Percentiles rank a stretch among this genome's conserved stretches.
phyloP scores from a whole-genome alignment of 2,113 vertebrate genomes.

The Saccopteryx leptura region DNA sequence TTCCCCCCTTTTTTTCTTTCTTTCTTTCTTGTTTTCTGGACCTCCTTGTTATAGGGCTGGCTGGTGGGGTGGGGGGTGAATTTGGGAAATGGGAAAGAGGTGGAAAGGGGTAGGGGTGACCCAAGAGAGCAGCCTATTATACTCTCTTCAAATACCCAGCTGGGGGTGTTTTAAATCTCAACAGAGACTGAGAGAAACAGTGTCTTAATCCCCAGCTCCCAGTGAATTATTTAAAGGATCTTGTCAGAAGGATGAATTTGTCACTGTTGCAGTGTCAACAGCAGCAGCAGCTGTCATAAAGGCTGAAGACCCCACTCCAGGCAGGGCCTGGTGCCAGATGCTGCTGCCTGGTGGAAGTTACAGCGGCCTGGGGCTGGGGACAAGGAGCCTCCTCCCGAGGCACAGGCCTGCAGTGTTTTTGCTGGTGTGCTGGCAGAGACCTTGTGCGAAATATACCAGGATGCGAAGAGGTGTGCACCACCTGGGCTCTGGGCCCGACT shows the following conservation, averaged over 20 bases:
- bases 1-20: constrained; percentile 44
- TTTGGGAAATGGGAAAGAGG: constrained; percentile 75
- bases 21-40: constrained; percentile 78
- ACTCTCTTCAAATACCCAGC: constrained; percentile 78
- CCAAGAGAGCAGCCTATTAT: constrained; percentile 69
- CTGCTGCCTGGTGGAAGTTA: constrained; percentile 38
- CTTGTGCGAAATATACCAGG: constrained; percentile 1
- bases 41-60: constrained; percentile 77
- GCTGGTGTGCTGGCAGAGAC: not conserved
- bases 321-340: constrained; percentile 56
- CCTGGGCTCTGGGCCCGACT: not conserved
- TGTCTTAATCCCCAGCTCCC: constrained; percentile 85
- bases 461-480: not conserved
- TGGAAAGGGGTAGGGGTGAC: constrained; percentile 61
- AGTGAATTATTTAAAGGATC: constrained; percentile 88
- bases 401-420: constrained; percentile 25
- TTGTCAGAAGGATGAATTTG: constrained; percentile 84
- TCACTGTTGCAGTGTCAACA: constrained; percentile 77
- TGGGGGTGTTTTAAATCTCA: constrained; percentile 83
- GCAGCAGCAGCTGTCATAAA: constrained; percentile 76
- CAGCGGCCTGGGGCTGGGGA: not conserved
- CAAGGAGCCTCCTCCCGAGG: not conserved
- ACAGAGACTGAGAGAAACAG: constrained; percentile 79
- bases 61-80: constrained; percentile 69
- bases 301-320: constrained; percentile 78